Evolutionary conservation across 1,140 invertebrate genomes (phyloP).

Genomic region (Helicoverpa zea): DNA sequence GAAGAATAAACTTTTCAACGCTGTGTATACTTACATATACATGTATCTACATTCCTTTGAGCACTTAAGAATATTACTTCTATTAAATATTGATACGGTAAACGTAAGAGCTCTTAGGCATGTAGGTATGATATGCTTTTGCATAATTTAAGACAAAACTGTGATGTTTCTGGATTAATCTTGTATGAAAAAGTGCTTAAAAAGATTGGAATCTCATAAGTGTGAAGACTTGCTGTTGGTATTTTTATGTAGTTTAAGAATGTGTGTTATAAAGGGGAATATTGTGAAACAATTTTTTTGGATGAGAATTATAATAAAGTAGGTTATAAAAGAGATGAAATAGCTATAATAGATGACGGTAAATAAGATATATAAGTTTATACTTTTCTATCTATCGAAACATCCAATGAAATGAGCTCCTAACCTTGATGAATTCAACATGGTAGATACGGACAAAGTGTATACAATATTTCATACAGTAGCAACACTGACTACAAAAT

Average conservation of each 20-base stretch:
- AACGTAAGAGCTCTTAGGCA: slow-evolving; percentile 23
- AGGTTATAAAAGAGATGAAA: too few species aligned
- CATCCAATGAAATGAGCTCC: too few species aligned
- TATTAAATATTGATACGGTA: slow-evolving; percentile 48
- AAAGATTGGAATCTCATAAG: slow-evolving; percentile 3
- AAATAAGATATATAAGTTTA: too few species aligned
- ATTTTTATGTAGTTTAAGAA: not conserved
- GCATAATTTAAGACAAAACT: not conserved
- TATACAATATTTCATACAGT: too few species aligned
- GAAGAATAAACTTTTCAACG: slow-evolving; percentile 38
- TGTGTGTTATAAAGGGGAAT: not conserved
- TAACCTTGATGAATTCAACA: too few species aligned
- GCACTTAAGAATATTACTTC: slow-evolving; percentile 40
- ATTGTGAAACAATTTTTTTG: not conserved
- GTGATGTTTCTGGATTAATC: slow-evolving; percentile 17
- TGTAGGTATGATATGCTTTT: slow-evolving; percentile 22
- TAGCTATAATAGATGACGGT: too few species aligned
- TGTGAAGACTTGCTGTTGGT: not conserved
- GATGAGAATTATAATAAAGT: too few species aligned
- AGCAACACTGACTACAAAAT: too few species aligned
- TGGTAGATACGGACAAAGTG: too few species aligned
- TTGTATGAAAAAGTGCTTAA: slow-evolving; percentile 2
- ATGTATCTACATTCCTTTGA: not conserved
- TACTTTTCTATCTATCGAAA: too few species aligned
- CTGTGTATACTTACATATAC: not conserved